Evolutionary conservation across 2,888 invertebrate genomes (phyloP).

Genomic region (Penaeus monodon): DNA sequence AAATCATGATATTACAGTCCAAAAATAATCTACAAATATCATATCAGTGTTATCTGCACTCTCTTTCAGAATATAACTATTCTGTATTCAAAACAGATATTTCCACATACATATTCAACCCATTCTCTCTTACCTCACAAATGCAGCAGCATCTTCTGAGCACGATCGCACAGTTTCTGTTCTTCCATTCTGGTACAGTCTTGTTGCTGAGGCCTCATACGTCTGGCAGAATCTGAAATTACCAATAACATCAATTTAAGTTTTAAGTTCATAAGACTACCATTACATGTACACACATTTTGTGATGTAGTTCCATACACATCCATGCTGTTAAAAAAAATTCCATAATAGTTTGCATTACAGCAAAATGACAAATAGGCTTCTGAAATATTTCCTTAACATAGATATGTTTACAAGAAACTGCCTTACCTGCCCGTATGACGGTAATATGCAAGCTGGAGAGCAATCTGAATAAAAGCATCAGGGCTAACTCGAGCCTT

Average conservation of each 20-base stretch:
- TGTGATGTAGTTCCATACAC: neutral
- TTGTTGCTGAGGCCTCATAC: slow-evolving; percentile 73
- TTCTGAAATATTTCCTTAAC: no score
- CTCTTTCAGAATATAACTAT: no score
- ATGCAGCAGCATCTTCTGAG: slow-evolving; percentile 69
- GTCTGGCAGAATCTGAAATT: slow-evolving; percentile 70
- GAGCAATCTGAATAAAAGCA: slow-evolving; percentile 72
- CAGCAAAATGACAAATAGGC: no score
- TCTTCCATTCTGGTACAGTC: slow-evolving; percentile 71
- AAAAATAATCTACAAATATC: no score
- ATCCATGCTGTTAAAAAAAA: no score
- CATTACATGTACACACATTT: neutral
- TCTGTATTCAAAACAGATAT: no score
- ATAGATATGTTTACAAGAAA: neutral
- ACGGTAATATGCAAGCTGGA: slow-evolving; percentile 71
- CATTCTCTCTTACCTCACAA: slow-evolving; percentile 69
- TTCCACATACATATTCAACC: no score
- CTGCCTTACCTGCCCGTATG: slow-evolving; percentile 68
- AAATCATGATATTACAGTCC: no score
- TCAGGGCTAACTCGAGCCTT: slow-evolving; percentile 73
- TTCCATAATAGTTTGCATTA: no score
- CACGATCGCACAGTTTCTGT: slow-evolving; percentile 73
- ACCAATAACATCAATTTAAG: neutral
- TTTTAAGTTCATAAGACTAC: neutral
- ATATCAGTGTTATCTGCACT: no score